Evolutionary conservation across 2,113 vertebrate species (phyloP).

Genomic region (Hypomesus transpacificus): DNA sequence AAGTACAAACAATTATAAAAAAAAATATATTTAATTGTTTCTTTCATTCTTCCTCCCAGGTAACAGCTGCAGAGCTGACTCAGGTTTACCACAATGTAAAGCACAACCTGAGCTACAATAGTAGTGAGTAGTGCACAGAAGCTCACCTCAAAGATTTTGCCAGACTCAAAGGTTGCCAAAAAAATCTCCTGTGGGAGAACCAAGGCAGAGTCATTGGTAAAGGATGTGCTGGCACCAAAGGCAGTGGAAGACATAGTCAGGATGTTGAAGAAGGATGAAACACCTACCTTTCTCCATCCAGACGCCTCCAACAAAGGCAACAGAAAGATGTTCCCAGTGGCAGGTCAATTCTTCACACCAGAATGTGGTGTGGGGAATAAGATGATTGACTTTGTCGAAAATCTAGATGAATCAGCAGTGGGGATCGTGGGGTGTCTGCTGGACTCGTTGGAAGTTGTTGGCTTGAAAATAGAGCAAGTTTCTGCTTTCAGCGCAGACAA

Average conservation of each 20-base stretch:
- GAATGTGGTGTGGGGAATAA: constrained; percentile 13
- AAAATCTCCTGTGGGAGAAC: constrained; percentile 13
- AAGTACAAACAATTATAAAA: no score
- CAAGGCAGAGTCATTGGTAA: constrained; percentile 18
- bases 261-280: no score
- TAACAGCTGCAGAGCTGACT: no score
- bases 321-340: constrained; percentile 12
- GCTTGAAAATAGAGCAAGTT: constrained; percentile 27
- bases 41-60: no score
- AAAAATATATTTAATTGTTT: no score
- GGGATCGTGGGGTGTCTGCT: background rate
- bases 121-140: constrained; percentile 10
- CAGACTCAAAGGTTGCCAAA: constrained; percentile 8
- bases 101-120: constrained; percentile 17
- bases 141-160: background rate
- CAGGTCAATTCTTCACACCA: constrained; percentile 17
- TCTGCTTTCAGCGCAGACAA: constrained; percentile 36
- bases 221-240: constrained; percentile 20
- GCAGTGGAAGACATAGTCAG: background rate
- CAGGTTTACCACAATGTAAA: background rate
- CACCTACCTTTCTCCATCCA: constrained; percentile 12
- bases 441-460: constrained; percentile 15
- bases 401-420: background rate
- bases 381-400: constrained; percentile 15
- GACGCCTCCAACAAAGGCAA: constrained; percentile 18